Percentiles rank a stretch among this genome's conserved stretches.
Evolutionary conservation across 64 coral and sea anemone species (phyloP).

Genomic region (Trachythela sp.): DNA sequence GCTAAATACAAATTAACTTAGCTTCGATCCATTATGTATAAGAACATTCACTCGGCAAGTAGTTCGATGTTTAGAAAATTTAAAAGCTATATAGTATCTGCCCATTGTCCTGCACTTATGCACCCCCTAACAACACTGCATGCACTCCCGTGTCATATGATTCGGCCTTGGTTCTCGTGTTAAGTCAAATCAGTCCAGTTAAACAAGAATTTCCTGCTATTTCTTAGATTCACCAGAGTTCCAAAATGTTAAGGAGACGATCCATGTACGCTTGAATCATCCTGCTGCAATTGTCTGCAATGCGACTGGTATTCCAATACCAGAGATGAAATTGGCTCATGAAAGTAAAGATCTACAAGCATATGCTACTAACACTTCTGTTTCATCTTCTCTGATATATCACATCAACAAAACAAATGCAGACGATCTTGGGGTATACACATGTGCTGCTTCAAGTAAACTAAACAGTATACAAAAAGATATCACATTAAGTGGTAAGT

Average conservation of each 20-base stretch:
- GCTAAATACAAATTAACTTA: no score
- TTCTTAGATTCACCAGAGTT: not conserved
- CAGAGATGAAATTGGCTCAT: not conserved
- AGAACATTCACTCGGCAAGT: no score
- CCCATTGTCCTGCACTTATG: no score
- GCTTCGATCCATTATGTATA: no score
- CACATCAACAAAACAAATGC: not conserved
- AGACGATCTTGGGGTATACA: not conserved
- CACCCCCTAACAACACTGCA: no score
- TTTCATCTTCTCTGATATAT: not conserved
- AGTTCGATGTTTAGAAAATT: no score
- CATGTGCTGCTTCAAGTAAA: not conserved
- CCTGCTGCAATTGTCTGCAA: not conserved
- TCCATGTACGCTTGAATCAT: not conserved
- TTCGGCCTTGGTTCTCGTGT: no score
- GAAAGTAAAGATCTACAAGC: not conserved
- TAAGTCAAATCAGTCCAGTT: no score
- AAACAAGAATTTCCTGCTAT: not conserved
- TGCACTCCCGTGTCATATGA: no score
- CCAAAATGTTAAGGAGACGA: not conserved
- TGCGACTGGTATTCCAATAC: not conserved
- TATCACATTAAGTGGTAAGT: not conserved
- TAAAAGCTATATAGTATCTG: no score
- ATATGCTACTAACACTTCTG: not conserved
- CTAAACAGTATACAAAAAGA: not conserved